Base-by-base conservation (phyloP, 1,140 invertebrate genomes). In the Procambarus clarkii region DNA sequence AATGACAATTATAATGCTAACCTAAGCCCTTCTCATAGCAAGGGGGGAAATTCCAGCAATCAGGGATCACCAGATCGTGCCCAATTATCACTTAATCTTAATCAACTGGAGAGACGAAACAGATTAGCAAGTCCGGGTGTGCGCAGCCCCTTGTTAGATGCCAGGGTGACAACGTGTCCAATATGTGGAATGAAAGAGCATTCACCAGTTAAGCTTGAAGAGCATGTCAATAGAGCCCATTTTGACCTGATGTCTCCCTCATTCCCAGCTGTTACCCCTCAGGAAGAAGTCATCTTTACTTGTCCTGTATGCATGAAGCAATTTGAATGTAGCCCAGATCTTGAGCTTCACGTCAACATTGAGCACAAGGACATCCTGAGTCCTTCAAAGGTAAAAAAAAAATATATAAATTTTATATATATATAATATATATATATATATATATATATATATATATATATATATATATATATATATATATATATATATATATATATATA, bases 331-430 rank as follows among this genome's bases (percentile, higher is more conserved):
- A 96, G 96, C 13, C 96, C 96, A n/a, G 97, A 97, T 94, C 95
- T 98, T 46, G 97, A 98, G 94, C 94, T 97, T 13, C 97, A 98
- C 94, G 97, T 98, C 0, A 98, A 98, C 94, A 96, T 97, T 45
- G 97, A 97, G 93, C 97, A 98, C 94, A 95, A 96, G 93, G 96
- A 97, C 94, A 96, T 97, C 92, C 94, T 97, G 8, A 97, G 96
- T 93, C 96, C 96, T 34, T 93, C 92, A 48, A 92, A 88, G 87
- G 86, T 92, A 79, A 82, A 18, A 7, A 64, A n/a, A 34, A 34
- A 34, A 34, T 34, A 34, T 54, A 54, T 54, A 13, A 54, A 54
- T 54, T 54, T 54, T 11, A 8, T 11, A 54, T 0, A 54, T 54
- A 54, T 54, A 5, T 54, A 5, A 8, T 54, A 54, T 8, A 54